Percentiles rank a stretch among this genome's conserved stretches.
These are phyloP conservation scores for Cordilura impudica DNA, from an alignment of 2,888 invertebrate species.

Conservation along the genomic window DNA sequence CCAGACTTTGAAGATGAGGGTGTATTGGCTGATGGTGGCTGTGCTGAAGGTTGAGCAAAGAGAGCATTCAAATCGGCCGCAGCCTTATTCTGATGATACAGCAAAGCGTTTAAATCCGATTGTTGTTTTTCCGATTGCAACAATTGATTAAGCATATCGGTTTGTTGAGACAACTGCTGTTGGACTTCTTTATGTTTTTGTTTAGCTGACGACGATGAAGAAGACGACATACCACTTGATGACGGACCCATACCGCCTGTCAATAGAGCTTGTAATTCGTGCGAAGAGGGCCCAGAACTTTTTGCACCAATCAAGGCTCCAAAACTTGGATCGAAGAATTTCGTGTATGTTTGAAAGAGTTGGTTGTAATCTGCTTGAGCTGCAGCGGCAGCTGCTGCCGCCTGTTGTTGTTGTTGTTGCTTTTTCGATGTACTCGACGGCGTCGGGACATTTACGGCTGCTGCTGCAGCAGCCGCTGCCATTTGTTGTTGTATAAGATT, in stretches of 20 bases:
- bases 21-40: constrained; percentile 64
- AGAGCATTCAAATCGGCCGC: constrained; percentile 75
- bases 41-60: constrained; percentile 73
- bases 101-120: constrained; percentile 72
- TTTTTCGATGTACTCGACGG: constrained; percentile 66
- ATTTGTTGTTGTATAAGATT: constrained; percentile 76
- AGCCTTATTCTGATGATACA: constrained; percentile 76
- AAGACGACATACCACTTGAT: constrained; percentile 53
- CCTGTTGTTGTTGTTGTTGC: constrained; percentile 59
- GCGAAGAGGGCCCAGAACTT: constrained; percentile 68
- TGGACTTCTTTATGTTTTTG: constrained; percentile 64
- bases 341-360: constrained; percentile 76
- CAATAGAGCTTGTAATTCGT: constrained; percentile 73
- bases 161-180: constrained; percentile 67
- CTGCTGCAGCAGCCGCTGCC: constrained; percentile 72
- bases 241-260: constrained; percentile 69
- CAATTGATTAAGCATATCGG: constrained; percentile 76
- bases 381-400: constrained; percentile 61
- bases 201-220: constrained; percentile 69
- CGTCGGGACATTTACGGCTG: constrained; percentile 62
- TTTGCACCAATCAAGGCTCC: constrained; percentile 69
- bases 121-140: constrained; percentile 76
- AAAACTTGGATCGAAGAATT: constrained; percentile 75
- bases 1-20: constrained; percentile 63
- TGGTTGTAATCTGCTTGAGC: constrained; percentile 74